These are phyloP conservation scores for Ectropis grisescens DNA, from an alignment of 1,140 invertebrate genomes.

Conservation along the genomic window DNA sequence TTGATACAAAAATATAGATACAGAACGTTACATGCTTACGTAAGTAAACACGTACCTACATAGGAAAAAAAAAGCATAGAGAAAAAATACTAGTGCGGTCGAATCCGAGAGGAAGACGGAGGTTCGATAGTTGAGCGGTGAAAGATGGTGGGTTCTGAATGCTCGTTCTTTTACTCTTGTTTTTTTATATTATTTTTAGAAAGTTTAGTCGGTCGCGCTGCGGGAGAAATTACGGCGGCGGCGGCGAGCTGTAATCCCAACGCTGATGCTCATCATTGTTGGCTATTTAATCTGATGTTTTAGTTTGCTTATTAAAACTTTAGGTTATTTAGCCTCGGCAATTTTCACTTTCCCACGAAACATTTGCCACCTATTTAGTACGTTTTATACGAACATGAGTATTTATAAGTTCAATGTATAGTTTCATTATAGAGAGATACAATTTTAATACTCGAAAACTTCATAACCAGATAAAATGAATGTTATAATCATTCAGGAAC, in stretches of 20 bases:
- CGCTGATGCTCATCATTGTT: slow-evolving; percentile 51
- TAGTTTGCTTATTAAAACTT: no score
- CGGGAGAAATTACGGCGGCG: slow-evolving; percentile 57
- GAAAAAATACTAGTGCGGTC: slow-evolving; percentile 1
- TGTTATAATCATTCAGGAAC: slow-evolving; percentile 20
- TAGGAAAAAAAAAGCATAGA: no score
- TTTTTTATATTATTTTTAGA: slow-evolving; percentile 65
- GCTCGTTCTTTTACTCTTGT: slow-evolving; percentile 56
- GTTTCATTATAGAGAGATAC: no score
- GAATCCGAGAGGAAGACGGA: slow-evolving; percentile 28
- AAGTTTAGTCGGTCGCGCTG: slow-evolving; percentile 58
- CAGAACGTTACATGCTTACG: no score
- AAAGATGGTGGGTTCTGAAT: slow-evolving; percentile 61
- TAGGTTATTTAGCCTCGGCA: no score
- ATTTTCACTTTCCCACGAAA: no score
- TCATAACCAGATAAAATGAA: no score
- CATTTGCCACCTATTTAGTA: no score
- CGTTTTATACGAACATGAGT: no score
- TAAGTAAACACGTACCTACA: slow-evolving; percentile 5
- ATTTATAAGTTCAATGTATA: no score
- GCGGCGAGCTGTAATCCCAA: slow-evolving; percentile 40
- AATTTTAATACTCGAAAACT: no score
- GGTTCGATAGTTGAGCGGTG: slow-evolving; percentile 58
- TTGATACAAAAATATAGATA: no score
- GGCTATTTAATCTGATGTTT: slow-evolving; percentile 40